Evolutionary conservation across 2,888 invertebrate species (phyloP), one percentile per base, ranked within the genome.

Genomic region (Watsonalla binaria): DNA sequence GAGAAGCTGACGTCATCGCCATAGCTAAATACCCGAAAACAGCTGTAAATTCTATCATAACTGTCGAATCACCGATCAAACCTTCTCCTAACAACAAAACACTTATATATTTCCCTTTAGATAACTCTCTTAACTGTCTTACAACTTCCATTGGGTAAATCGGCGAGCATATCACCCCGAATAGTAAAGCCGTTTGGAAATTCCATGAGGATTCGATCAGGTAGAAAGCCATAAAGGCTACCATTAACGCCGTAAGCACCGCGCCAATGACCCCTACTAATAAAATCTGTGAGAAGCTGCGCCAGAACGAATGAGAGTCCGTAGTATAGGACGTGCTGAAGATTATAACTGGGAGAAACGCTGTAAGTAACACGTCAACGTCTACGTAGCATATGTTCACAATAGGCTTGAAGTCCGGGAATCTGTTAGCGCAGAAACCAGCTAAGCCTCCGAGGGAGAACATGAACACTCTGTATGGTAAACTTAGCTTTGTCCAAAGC

Each of bases 121-220:
- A 71, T 73, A 82, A 80, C 24, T 84, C 80, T 57, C 77, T 82
- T 7, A 90, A 65, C 46, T 79, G 78, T 45, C 69, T 81, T 0
- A 90, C 86, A 0, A 90, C 84, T 60, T 90, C 90, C 58, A 85
- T 74, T 0, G 90, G 88, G 54, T 89, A 87, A 45, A 88, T 86
- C 0, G 90, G 88, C 0, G 86, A 80, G 54, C 88, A 90, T 0
- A 86, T 76, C 0, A 88, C 69, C 0, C 90, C 90, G 48, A 88
- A 90, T 0, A 90, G 61, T 0, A 85, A 50, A 0, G 88, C 79
- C 0, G 82, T 83, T 0, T 82, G 58, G 6, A 86, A 81, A 54
- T 72, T 74, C 90, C 90, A 90, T 0, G 82, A 70, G 0, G 78
- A 56, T 62, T 88, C 89, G 6, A 90, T 80, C 11, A 90, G 58